Evolutionary conservation across 2,888 invertebrate species (phyloP).

Genomic region (Girardia tigrina): DNA sequence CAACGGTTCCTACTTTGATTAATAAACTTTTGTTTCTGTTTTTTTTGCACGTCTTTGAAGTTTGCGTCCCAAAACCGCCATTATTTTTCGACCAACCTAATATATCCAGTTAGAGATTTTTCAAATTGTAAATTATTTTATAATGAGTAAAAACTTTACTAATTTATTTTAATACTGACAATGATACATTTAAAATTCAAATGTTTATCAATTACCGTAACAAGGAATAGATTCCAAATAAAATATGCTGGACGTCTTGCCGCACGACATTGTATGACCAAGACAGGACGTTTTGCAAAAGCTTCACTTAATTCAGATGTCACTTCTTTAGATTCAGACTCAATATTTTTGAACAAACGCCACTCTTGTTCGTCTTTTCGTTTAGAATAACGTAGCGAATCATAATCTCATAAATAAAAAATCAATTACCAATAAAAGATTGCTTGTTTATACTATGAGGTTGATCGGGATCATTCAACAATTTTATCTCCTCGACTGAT

Average conservation of each 20-base stretch:
- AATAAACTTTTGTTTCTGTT: too few relatives aligned
- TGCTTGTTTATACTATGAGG: constrained; percentile 45
- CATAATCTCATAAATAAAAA: too few relatives aligned
- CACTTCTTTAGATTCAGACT: neutral
- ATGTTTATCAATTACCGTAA: constrained; percentile 34
- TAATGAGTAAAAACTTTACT: too few relatives aligned
- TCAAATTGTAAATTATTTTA: too few relatives aligned
- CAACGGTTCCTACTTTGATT: too few relatives aligned
- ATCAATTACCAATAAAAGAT: constrained; percentile 41
- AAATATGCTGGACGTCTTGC: neutral
- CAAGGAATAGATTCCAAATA: neutral
- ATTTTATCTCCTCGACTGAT: constrained; percentile 42
- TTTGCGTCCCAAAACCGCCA: too few relatives aligned
- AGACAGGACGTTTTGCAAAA: neutral
- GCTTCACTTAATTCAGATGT: neutral
- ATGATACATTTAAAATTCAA: too few relatives aligned
- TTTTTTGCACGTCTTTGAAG: too few relatives aligned
- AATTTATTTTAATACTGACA: too few relatives aligned
- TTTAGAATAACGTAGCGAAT: too few relatives aligned
- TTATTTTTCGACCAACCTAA: too few relatives aligned
- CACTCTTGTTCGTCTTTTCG: neutral
- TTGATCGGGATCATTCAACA: constrained; percentile 43
- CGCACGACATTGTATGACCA: constrained; percentile 6
- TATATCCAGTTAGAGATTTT: too few relatives aligned
- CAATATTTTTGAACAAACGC: neutral